Base-by-base conservation (phyloP, 2,888 invertebrate species). In the Mallateleia sp. region DNA sequence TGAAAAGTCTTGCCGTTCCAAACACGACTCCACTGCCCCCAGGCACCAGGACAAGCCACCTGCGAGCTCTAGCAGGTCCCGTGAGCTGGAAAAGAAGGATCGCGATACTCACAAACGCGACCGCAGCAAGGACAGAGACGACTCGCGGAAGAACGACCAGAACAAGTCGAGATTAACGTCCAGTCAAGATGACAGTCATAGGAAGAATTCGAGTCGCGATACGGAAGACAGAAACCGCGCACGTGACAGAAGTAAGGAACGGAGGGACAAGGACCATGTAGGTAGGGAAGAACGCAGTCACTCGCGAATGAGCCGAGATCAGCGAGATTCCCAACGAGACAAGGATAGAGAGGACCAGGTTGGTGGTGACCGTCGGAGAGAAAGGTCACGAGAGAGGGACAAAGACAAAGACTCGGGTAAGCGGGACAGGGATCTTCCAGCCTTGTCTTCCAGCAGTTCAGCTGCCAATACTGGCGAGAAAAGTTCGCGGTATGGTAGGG, bases 341-440 rank as follows among this genome's bases (percentile, higher is more conserved):
- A 93, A 93, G 28, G 93, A 94, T 28, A 88, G 93, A 1, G 93
- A 93, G 1, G 98, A 98, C n/a, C n/a, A n/a, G n/a, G n/a, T n/a
- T 88, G 96, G 96, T 0, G 93, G 96, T 74, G 97, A 97, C 1
- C 96, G 97, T 87, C 96, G 97, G 75, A 66, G 85, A 14, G 96
- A 96, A 85, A 94, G 96, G 9, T 96, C 96, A 96, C 96, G 95
- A 11, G 96, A 96, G 88, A 93, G 96, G 0, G 96, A 96, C 83
- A 93, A 96, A 28, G 93, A 96, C n/a, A 95, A 95, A 85, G 95
- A 95, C 89, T 91, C 94, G 45, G 94, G 94, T 34, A 95, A 94
- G 79, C 96, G 85, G 94, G 93, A 89, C 96, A 96, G 94, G 94
- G 96, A 90, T 95, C 95, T 88, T 96, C 96, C 80, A 95, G 96